Conservation (phyloP, 2,797 vertebrate genomes). For the Platyrinchus mystaceus region DNA sequence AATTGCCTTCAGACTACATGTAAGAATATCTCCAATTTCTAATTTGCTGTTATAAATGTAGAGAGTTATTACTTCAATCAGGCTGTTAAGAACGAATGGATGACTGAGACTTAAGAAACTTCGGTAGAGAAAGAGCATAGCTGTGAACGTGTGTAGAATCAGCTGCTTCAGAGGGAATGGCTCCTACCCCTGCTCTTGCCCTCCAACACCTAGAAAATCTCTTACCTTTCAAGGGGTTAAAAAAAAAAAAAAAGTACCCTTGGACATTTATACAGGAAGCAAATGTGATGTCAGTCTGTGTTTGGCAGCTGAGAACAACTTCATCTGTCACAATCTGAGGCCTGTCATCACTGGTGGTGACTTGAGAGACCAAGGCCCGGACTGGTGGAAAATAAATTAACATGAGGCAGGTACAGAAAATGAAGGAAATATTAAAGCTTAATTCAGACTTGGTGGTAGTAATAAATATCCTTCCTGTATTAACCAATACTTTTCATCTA, state of each 20-base stretch:
- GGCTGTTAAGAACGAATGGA: background rate
- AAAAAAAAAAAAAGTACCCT: background rate
- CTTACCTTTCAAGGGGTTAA: background rate
- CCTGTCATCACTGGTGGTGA: background rate
- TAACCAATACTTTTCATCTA: background rate
- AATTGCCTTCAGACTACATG: background rate
- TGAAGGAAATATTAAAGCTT: background rate
- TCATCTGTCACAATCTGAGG: background rate
- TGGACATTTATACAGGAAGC: background rate
- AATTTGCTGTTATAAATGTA: background rate
- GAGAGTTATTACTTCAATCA: background rate
- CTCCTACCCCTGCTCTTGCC: background rate
- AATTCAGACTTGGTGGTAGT: background rate
- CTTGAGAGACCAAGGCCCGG: background rate
- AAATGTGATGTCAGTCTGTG: background rate
- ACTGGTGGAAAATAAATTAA: background rate
- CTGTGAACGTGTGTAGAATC: background rate
- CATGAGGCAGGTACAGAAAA: background rate
- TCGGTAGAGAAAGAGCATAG: background rate
- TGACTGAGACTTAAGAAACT: background rate
- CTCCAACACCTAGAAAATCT: background rate
- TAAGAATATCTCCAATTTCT: background rate
- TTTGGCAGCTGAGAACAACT: background rate
- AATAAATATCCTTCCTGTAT: background rate
- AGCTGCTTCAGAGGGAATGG: background rate